Evolutionary conservation across 2,113 vertebrate genomes (phyloP).

Genomic region (Alethe diademata): DNA sequence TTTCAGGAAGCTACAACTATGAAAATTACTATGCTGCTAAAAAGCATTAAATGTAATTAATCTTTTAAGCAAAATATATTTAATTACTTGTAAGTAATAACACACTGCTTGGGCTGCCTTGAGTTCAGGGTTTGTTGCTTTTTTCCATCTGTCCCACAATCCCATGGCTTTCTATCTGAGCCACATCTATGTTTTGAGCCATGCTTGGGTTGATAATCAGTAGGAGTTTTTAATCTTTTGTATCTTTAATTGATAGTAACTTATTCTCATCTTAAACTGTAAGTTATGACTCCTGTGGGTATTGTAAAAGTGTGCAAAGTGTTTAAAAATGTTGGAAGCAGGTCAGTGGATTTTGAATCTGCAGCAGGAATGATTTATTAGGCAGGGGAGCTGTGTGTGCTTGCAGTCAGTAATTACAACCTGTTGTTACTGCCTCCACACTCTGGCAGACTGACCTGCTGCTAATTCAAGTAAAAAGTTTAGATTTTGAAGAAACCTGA

Average conservation of each 20-base stretch:
- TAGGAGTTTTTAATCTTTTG: neutral
- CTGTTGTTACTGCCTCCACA: neutral
- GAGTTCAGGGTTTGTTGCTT: neutral
- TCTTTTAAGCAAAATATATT: neutral
- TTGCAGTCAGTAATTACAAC: neutral
- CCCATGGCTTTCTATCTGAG: neutral
- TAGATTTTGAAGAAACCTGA: neutral
- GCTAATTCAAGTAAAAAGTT: neutral
- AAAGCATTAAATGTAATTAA: neutral
- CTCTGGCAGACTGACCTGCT: neutral
- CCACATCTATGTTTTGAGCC: neutral
- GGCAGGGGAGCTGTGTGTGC: neutral
- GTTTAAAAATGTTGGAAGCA: neutral
- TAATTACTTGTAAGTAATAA: neutral
- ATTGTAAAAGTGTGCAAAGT: neutral
- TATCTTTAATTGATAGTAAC: neutral
- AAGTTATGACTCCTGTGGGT: neutral
- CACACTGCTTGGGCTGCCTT: neutral
- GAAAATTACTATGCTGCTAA: neutral
- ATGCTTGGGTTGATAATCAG: neutral
- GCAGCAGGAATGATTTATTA: neutral
- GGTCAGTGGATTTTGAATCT: neutral
- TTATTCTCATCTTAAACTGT: neutral
- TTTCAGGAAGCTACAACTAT: neutral
- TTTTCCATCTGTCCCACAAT: neutral